phyloP scores from a whole-genome alignment of 2,797 vertebrate genomes.

The Masticophis lateralis region DNA sequence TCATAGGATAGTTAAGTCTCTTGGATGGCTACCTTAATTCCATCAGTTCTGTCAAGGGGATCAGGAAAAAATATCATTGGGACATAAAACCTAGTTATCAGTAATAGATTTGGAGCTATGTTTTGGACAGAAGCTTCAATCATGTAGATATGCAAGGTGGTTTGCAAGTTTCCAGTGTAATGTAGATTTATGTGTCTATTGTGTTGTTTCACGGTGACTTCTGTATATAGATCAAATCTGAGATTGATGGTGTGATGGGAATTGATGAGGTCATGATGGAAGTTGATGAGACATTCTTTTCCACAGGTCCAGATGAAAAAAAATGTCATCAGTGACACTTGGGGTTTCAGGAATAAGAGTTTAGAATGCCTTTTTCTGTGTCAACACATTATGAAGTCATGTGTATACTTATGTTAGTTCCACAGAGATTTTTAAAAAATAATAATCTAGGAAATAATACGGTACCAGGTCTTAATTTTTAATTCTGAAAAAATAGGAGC shows the following conservation, averaged over 20 bases:
- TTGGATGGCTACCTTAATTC: not conserved
- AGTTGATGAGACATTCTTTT: not conserved
- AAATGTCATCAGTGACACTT: not conserved
- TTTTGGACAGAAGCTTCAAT: not conserved
- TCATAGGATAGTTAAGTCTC: not conserved
- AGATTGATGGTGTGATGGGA: not conserved
- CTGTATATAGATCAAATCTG: not conserved
- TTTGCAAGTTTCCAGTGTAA: not conserved
- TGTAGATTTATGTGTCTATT: not conserved
- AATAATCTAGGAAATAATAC: not conserved
- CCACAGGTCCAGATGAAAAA: not conserved
- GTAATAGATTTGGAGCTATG: not conserved
- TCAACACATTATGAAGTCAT: not conserved
- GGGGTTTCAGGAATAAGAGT: not conserved
- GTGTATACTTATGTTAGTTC: not conserved
- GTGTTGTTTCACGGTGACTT: not conserved
- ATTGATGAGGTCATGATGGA: not conserved
- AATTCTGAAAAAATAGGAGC: not conserved
- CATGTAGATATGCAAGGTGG: no score
- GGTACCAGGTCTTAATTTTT: not conserved
- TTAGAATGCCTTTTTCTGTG: not conserved
- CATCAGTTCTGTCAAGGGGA: not conserved
- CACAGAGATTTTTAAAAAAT: not conserved
- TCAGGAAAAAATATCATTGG: not conserved
- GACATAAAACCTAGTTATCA: not conserved